Base-by-base conservation (phyloP, 2,113 vertebrate species). In the Gymnarchus niloticus region DNA sequence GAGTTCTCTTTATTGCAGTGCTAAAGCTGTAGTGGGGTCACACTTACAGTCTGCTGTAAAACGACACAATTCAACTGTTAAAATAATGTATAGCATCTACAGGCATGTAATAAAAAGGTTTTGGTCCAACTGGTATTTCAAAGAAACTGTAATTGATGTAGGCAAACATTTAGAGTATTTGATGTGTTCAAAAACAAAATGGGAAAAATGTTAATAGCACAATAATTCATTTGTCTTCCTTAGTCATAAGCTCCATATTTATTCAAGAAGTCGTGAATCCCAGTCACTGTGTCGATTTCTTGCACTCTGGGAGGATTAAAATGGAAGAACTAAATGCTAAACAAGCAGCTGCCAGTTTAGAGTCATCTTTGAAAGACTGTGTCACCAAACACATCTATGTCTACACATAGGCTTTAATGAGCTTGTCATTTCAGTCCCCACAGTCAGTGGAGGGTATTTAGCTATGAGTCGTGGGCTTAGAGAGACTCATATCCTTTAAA, bases 351-450 rank as follows among this genome's bases (percentile, higher is more conserved):
- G 80, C 17, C 80, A 21, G n/a, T 21, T 81, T 82, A 33, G n/a
- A 6, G 28, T 6, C 49, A 23, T 56, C 80, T 81, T 54, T 17
- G 48, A 81, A 54, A 14, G 23, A 49, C 80, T 17, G 49, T 81
- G 80, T 52, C 80, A 82, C 28, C 80, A 82, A 12, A 56, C n/a
- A 52, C 12, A 28, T 9, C 80, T 12, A 9, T 17, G n/a, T 54
- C 80, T 46, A 28, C 51, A 33, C 80, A 54, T 12, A 6, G 80
- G 4, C 80, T 56, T 82, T 82, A 82, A 82, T 82, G 56, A 82
- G 80, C 49, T 54, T 82, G 80, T 82, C 80, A 82, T 17, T 33
- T 52, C n/a, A 54, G 80, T 28, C 51, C 51, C 51, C 28, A 19
- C 25, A 54, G 49, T 17, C 48, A 54, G 25, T 17, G 80, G 80